Percentiles rank a stretch among this genome's conserved stretches.
These are phyloP conservation scores for Brienomyrus brachyistius DNA, from an alignment of 2,113 vertebrate genomes.

Conservation along the genomic window DNA sequence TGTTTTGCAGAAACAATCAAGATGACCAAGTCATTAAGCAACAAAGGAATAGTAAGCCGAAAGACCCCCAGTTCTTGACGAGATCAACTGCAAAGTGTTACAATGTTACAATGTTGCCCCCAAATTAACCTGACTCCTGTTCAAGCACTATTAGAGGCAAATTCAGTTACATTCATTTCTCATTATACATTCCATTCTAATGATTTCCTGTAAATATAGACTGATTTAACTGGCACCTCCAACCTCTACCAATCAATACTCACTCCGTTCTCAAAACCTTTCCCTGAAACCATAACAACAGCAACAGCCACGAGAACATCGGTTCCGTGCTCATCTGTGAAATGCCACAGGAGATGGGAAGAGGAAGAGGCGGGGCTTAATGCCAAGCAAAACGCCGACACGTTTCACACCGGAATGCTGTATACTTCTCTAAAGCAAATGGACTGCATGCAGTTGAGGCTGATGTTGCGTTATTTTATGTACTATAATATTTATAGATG, in stretches of 20 bases:
- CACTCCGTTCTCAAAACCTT: not conserved
- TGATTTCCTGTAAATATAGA: not conserved
- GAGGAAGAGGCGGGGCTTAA: not conserved
- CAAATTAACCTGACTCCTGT: not conserved
- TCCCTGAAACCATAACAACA: not conserved
- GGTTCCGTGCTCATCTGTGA: not conserved
- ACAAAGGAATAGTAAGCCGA: not conserved
- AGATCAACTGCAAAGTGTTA: not conserved
- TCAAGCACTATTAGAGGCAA: not conserved
- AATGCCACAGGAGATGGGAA: not conserved
- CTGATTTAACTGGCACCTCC: not conserved
- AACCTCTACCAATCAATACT: not conserved
- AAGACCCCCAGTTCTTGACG: not conserved
- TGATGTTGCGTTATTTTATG: not conserved
- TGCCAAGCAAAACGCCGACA: not conserved
- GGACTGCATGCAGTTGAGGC: not conserved
- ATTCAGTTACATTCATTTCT: slow-evolving; percentile 25
- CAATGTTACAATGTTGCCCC: not conserved
- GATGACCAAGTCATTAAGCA: not conserved
- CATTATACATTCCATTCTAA: slow-evolving; percentile 8
- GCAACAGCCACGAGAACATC: not conserved
- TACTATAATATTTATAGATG: not conserved
- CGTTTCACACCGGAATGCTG: no score
- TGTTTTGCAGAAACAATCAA: slow-evolving; percentile 1
- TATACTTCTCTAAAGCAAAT: slow-evolving; percentile 1